These are phyloP conservation scores for Battus philenor DNA, from an alignment of 1,140 invertebrate genomes.

Conservation along the genomic window DNA sequence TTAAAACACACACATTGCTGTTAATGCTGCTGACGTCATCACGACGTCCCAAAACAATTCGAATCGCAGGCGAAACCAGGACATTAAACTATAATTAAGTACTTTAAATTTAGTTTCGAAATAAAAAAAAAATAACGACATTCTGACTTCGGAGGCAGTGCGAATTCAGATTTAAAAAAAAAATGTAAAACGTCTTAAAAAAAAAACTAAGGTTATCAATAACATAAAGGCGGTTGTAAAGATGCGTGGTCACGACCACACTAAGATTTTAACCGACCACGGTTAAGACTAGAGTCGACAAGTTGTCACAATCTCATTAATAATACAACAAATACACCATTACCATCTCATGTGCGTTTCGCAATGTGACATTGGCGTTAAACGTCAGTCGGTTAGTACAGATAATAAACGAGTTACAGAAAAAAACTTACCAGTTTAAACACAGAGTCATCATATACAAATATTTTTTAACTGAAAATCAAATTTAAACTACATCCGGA, in stretches of 20 bases:
- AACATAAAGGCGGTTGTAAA: slow-evolving; percentile 36
- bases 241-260: slow-evolving; percentile 7
- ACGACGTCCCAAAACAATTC: slow-evolving; percentile 28
- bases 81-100: slow-evolving; percentile 62
- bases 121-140: slow-evolving; percentile 33
- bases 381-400: not conserved
- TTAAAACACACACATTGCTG: slow-evolving; percentile 51
- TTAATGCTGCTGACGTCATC: slow-evolving; percentile 38
- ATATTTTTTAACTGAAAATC: slow-evolving; percentile 2
- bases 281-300: slow-evolving; percentile 54
- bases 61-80: slow-evolving; percentile 31
- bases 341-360: slow-evolving; percentile 32
- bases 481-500: not conserved
- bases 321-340: slow-evolving; percentile 31
- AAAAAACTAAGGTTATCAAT: slow-evolving; percentile 39
- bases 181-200: slow-evolving; percentile 46
- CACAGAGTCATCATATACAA: too few relatives aligned
- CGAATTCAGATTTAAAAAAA: slow-evolving; percentile 44
- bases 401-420: too few relatives aligned
- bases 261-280: slow-evolving; percentile 29
- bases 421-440: too few relatives aligned
- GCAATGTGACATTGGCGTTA: slow-evolving; percentile 14
- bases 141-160: slow-evolving; percentile 46
- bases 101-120: slow-evolving; percentile 33
- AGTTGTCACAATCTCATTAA: slow-evolving; percentile 45